These are phyloP conservation scores for Epizoanthus fatuus DNA, from an alignment of 92 coral and sea anemone genomes.

Conservation along the genomic window DNA sequence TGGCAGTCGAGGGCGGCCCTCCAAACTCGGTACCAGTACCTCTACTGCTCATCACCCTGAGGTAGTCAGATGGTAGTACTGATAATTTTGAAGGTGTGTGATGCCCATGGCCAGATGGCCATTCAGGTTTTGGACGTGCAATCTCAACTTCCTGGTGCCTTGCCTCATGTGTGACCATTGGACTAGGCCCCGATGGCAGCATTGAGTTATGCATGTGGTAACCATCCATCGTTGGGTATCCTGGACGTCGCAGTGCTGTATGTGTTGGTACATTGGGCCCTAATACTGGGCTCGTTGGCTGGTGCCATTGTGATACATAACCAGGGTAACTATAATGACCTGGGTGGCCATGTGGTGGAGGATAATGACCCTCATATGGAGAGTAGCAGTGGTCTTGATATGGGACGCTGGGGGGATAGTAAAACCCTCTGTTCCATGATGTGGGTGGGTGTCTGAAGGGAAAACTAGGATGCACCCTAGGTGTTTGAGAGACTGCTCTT, in stretches of 20 bases:
- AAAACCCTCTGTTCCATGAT: conserved; percentile 70
- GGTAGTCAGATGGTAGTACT: conserved; percentile 81
- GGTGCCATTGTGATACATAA: conserved; percentile 80
- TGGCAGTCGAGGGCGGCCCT: conserved; percentile 98
- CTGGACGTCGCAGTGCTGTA: conserved; percentile 58
- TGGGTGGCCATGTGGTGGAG: conserved; percentile 59
- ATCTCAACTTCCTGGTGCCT: conserved; percentile 78
- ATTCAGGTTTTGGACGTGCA: conserved; percentile 97
- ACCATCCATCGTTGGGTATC: conserved; percentile 51
- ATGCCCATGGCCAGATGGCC: conserved; percentile 85
- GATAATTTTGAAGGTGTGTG: conserved; percentile 76
- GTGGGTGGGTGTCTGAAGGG: conserved; percentile 59
- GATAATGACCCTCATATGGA: conserved; percentile 76
- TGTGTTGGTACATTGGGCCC: conserved; percentile 65
- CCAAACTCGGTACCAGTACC: conserved; percentile 77
- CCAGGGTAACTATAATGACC: conserved; percentile 77
- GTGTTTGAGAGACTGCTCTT: conserved; percentile 24
- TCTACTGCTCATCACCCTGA: conserved; percentile 79
- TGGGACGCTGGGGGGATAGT: conserved; percentile 56
- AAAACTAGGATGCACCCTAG: conserved; percentile 46
- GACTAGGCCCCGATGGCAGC: conserved; percentile 43
- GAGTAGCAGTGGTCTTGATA: conserved; percentile 66
- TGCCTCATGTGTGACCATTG: conserved; percentile 46
- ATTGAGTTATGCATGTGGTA: conserved; percentile 56
- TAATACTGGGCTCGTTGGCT: conserved; percentile 65